These are phyloP conservation scores for Acrocephalus kingi DNA, from an alignment of 2,113 vertebrate genomes.

Conservation along the genomic window DNA sequence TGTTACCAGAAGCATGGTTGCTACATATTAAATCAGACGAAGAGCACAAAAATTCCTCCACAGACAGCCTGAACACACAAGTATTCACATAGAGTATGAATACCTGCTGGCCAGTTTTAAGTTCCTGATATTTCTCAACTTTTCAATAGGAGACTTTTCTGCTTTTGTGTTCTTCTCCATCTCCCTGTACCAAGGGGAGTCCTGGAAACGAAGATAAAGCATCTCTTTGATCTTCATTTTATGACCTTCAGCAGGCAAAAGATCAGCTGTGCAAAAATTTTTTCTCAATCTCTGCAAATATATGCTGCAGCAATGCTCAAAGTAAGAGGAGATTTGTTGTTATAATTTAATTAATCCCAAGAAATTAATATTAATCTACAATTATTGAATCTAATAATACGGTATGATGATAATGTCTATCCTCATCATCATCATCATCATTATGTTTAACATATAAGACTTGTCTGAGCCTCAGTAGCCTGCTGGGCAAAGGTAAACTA, in stretches of 20 bases:
- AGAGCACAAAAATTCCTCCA: constrained; percentile 3
- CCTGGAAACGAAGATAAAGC: not conserved
- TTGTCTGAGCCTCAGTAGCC: not conserved
- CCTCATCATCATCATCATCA: not conserved
- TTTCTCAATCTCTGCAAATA: not conserved
- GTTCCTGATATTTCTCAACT: not conserved
- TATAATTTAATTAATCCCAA: not conserved
- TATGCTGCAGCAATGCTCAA: not conserved
- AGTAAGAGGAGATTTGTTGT: not conserved
- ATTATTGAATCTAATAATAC: not conserved
- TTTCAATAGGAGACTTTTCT: not conserved
- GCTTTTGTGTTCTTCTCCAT: not conserved
- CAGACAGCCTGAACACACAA: not conserved
- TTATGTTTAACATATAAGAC: not conserved
- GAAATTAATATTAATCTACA: not conserved
- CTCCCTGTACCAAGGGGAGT: not conserved
- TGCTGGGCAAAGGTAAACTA: not conserved
- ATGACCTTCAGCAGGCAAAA: not conserved
- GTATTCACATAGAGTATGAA: not conserved
- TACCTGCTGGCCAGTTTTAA: constrained; percentile 8
- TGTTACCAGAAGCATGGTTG: not conserved
- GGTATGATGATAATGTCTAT: not conserved
- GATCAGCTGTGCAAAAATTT: not conserved
- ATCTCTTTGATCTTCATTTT: not conserved
- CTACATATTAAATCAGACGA: not conserved